These are phyloP conservation scores for Lasioglossum vierecki DNA, from an alignment of 2,888 invertebrate species.

Conservation along the genomic window DNA sequence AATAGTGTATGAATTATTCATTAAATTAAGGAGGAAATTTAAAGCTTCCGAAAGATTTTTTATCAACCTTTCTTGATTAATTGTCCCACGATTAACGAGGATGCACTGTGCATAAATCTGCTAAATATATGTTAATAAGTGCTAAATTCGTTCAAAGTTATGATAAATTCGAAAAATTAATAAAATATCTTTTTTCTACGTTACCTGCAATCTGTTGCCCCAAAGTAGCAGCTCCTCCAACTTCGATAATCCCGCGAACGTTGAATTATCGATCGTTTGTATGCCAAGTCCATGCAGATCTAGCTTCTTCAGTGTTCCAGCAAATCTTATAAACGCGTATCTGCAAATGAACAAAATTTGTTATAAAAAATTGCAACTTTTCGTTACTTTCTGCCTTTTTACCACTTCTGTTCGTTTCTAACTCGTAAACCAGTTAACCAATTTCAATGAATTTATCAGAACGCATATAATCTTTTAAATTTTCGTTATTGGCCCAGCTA, in stretches of 20 bases:
- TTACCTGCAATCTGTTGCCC: constrained; percentile 73
- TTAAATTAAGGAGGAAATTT: background rate
- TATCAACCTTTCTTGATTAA: background rate
- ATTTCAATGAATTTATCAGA: too few species aligned
- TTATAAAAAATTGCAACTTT: background rate
- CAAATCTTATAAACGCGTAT: constrained; percentile 71
- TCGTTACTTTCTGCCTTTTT: too few species aligned
- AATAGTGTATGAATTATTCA: background rate
- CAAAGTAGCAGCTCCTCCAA: constrained; percentile 74
- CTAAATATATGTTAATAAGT: too few species aligned
- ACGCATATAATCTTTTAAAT: too few species aligned
- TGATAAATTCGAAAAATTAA: background rate
- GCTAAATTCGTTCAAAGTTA: background rate
- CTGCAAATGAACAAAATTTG: constrained; percentile 56
- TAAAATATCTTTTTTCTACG: background rate
- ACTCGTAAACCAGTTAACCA: too few species aligned
- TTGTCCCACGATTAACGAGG: background rate
- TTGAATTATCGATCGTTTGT: constrained; percentile 67
- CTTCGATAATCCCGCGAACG: constrained; percentile 69
- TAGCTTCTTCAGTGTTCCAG: constrained; percentile 62
- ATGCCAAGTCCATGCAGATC: constrained; percentile 73
- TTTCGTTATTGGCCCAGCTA: too few species aligned
- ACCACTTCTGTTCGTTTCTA: too few species aligned
- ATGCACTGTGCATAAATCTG: background rate
- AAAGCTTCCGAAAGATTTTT: background rate